A percentile compares a stretch with the other conserved stretches of the same genome.
Conservation (phyloP, 2,113 vertebrate species). For the Nothobranchius furzeri region DNA sequence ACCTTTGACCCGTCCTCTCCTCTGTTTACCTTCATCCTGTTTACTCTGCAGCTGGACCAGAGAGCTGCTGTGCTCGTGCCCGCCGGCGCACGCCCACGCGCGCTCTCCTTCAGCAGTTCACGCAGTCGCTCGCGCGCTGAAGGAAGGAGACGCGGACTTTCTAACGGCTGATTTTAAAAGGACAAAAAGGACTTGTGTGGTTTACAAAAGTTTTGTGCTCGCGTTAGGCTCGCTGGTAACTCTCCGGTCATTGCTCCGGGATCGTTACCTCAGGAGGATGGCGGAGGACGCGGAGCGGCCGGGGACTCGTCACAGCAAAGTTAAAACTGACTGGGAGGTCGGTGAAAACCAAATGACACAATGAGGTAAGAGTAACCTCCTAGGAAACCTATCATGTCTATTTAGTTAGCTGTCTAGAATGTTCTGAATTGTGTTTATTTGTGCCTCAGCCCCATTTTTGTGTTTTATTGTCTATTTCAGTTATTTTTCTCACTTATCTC, state of each 20-base stretch:
- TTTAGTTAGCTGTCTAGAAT: no score
- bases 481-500: no score
- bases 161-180: rapidly evolving
- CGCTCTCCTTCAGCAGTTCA: constrained; percentile 12
- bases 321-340: constrained; percentile 1
- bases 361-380: constrained; percentile 31
- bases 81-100: constrained; percentile 17
- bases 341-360: not conserved
- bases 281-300: constrained; percentile 7
- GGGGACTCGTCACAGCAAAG: not conserved
- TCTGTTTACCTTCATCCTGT: constrained; percentile 40
- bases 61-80: not conserved
- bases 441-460: no score
- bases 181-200: not conserved
- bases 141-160: not conserved
- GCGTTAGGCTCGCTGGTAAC: not conserved
- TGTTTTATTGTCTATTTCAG: no score
- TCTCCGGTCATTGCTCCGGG: not conserved
- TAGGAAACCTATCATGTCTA: no score
- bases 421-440: no score
- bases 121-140: not conserved
- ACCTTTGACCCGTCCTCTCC: constrained; percentile 24
- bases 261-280: not conserved
- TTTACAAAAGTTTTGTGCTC: not conserved
- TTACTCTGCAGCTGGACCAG: constrained; percentile 27